Conservation (phyloP, 37 sponge, comb jelly and placozoan species). For the Aplysina aerophoba region DNA sequence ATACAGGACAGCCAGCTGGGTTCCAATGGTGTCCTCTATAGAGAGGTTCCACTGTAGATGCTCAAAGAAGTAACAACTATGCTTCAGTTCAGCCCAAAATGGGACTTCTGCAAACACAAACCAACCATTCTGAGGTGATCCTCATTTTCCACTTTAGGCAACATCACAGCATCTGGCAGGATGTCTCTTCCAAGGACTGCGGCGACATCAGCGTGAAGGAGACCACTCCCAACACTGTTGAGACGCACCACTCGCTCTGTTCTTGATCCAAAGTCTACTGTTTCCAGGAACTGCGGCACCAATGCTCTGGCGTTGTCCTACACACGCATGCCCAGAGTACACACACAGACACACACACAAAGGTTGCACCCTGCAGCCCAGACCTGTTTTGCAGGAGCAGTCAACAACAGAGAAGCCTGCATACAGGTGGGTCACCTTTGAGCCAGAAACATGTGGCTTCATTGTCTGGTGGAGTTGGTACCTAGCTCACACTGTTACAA, state of each 20-base stretch:
- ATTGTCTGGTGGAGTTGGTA: too few relatives aligned
- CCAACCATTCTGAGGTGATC: slow-evolving; percentile 66
- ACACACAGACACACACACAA: too few relatives aligned
- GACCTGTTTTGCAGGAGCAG: background rate
- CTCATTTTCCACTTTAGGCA: slow-evolving; percentile 87
- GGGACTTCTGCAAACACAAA: background rate
- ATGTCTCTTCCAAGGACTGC: slow-evolving; percentile 40
- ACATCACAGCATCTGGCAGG: slow-evolving; percentile 81
- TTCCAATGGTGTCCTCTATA: too few relatives aligned
- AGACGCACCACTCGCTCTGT: slow-evolving; percentile 80
- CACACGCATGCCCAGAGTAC: too few relatives aligned
- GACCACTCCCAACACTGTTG: slow-evolving; percentile 73
- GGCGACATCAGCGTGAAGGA: slow-evolving; percentile 59
- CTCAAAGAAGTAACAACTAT: background rate
- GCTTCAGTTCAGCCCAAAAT: background rate
- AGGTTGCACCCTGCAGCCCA: too few relatives aligned
- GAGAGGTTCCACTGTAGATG: too few relatives aligned
- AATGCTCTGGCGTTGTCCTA: slow-evolving; percentile 65
- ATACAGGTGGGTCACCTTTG: too few relatives aligned
- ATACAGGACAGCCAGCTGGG: too few relatives aligned
- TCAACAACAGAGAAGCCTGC: too few relatives aligned
- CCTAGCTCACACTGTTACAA: too few relatives aligned
- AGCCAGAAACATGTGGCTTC: too few relatives aligned
- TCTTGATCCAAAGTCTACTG: slow-evolving; percentile 31
- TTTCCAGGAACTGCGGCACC: slow-evolving; percentile 46